Base-by-base conservation (phyloP, 2,888 invertebrate species). In the Euplagia quadripunctaria region DNA sequence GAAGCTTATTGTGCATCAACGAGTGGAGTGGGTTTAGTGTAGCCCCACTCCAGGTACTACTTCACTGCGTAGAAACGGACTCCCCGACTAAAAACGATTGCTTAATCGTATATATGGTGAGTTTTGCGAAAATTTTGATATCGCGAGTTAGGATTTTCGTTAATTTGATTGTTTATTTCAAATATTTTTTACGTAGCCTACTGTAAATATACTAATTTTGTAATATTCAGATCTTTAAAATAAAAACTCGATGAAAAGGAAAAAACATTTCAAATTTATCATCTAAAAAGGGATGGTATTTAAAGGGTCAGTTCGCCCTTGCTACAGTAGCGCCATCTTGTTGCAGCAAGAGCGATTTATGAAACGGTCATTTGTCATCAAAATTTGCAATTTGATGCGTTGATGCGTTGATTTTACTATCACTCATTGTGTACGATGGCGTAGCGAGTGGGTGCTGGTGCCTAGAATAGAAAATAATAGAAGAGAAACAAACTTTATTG, bases 61-160 rank as follows among this genome's bases (percentile, higher is more conserved):
- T 43, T 11, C 43, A 68, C 72, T 68, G 68, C 61, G 72, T 72
- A 72, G 72, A 72, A 68, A 72, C 72, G 72, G 68, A 72, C 72
- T 52, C 68, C 52, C 67, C 67, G 17, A 20, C 4, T 0, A 1
- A 49, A 1, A 7, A 4, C 0, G 11, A 7, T 5, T 4, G 4
- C 11, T 31, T 17, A 51, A 41, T 64, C 43, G 20, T 64, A 55
- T 64, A 16, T 64, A 64, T 16, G 9, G 7, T 20, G 63, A 20
- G 3, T 14, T 12, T n/a, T 2, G 12, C 42, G 20, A n/a, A 52
- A 64, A 64, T 14, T 52, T 70, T 70, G 11, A 70, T 52, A 70
- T 11, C 42, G 69, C 41, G 49, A 70, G 61, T 17, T 63, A 70
- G 63, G 43, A 20, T 43, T 68, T 43, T 17, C 20, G 0, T 11